Evolutionary conservation across 35 echinoderm and acorn worm genomes (phyloP), one percentile per base, ranked within the genome.

Genomic region (Eucidaris tribuloides): DNA sequence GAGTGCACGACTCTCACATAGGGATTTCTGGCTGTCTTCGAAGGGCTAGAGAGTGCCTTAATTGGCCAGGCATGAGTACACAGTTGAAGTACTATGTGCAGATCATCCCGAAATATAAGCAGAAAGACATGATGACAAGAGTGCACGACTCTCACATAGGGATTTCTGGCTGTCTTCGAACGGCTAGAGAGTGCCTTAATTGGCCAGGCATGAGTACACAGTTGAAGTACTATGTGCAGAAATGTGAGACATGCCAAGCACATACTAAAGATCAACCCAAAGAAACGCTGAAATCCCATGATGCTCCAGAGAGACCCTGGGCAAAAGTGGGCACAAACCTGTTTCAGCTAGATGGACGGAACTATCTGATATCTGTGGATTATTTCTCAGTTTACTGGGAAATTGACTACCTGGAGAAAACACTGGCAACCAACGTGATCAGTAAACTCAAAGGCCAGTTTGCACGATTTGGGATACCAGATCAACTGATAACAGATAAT

Each of bases 171-270:
- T 93, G 85, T 45, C 39, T 88, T 2, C 37, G 65, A 18, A 68
- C 84, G 18, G 90, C 90, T 46, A 20, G 78, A 50, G 85, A 88
- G 50, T 93, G 91, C 49, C 40, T 93, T 30, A 88, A 83, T 49
- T 93, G 84, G 85, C 78, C 90, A 40, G 71, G 77, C 22, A 87
- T 93, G 84, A 81, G 42, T 22, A 45, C 52, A 6, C 33, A 82
- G 31, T 1, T 93, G 7, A 83, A 78, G 20, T 38, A 88, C 60
- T 79, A 77, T 19, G 77, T 88, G 17, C 68, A 81, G 33, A 58
- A 37, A 48, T 93, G 91, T 79, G 42, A 88, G 42, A 41, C 58
- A 6, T 88, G 85, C 71, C 35, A 33, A 17, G 34, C 64, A 3
- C 25, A 83, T 25, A 70, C 39, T 37, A 76, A 46, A 7, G 79